These are phyloP conservation scores for Oxyura jamaicensis DNA, from an alignment of 2,113 vertebrate species.

Conservation along the genomic window DNA sequence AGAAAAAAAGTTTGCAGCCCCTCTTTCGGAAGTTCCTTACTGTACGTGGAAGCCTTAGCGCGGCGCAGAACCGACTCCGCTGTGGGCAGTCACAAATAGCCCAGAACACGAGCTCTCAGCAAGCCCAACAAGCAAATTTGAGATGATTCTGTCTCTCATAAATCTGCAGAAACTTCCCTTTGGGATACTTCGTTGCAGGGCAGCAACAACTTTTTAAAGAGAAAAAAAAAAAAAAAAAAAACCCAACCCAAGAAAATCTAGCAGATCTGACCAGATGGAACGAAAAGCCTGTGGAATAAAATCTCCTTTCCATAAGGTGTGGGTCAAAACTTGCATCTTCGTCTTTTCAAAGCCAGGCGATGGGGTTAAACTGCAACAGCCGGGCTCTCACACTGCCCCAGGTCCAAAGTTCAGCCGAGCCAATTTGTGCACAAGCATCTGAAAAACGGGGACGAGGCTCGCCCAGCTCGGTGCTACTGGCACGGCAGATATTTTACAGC, in stretches of 20 bases:
- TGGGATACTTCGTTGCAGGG: neutral
- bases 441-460: neutral
- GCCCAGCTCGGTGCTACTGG: neutral
- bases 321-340: neutral
- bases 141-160: neutral
- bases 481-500: neutral
- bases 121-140: neutral
- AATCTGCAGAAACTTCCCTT: neutral
- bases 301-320: neutral
- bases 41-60: neutral
- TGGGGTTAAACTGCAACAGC: neutral
- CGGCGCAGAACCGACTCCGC: neutral
- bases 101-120: neutral
- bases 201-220: neutral
- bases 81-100: neutral
- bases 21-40: neutral
- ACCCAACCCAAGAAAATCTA: neutral
- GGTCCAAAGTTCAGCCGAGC: neutral
- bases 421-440: neutral
- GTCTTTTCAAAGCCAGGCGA: neutral
- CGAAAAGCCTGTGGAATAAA: neutral
- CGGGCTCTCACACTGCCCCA: rapidly evolving
- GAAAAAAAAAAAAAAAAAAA: neutral
- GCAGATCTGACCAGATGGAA: neutral
- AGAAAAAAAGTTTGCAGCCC: neutral